Percentiles rank a stretch among this genome's conserved stretches.
Evolutionary conservation across 2,797 vertebrate genomes (phyloP).

Genomic region (Girardinus metallicus): DNA sequence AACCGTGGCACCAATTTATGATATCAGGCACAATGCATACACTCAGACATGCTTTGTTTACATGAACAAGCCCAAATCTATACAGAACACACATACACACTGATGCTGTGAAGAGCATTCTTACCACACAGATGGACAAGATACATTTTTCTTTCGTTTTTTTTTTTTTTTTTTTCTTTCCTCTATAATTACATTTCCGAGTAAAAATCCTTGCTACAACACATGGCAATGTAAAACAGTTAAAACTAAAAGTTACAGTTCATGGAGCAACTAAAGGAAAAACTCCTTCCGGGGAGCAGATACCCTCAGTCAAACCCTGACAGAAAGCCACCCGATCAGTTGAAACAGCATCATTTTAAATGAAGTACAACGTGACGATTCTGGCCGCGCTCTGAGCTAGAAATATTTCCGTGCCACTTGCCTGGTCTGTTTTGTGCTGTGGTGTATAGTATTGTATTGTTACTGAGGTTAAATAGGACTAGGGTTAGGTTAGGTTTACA

Average conservation of each 20-base stretch:
- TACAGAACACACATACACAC: slow-evolving; percentile 23
- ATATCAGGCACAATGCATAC: slow-evolving; percentile 34
- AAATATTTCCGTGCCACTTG: slow-evolving; percentile 38
- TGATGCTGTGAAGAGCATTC: slow-evolving; percentile 55
- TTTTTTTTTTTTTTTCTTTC: not conserved
- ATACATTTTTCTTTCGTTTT: not conserved
- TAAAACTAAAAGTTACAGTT: not conserved
- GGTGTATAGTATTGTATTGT: slow-evolving; percentile 69
- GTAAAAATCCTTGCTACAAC: slow-evolving; percentile 21
- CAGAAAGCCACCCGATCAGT: not conserved
- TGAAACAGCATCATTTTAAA: slow-evolving; percentile 8
- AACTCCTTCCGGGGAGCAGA: not conserved
- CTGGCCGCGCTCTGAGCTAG: slow-evolving; percentile 34
- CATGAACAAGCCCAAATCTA: slow-evolving; percentile 39
- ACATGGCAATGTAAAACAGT: not conserved
- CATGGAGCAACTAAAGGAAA: not conserved
- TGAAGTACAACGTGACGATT: slow-evolving; percentile 22
- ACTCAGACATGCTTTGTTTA: slow-evolving; percentile 46
- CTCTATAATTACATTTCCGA: slow-evolving; percentile 5
- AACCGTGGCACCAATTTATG: slow-evolving; percentile 1
- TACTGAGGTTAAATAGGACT: slow-evolving; percentile 53
- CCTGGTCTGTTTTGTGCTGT: slow-evolving; percentile 60
- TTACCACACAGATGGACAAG: slow-evolving; percentile 30
- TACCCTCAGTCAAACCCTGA: not conserved
- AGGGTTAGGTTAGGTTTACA: slow-evolving; percentile 51